A percentile compares a stretch with the other conserved stretches of the same genome.
These are phyloP conservation scores for Uria lomvia DNA, from an alignment of 2,113 vertebrate genomes.

Conservation along the genomic window DNA sequence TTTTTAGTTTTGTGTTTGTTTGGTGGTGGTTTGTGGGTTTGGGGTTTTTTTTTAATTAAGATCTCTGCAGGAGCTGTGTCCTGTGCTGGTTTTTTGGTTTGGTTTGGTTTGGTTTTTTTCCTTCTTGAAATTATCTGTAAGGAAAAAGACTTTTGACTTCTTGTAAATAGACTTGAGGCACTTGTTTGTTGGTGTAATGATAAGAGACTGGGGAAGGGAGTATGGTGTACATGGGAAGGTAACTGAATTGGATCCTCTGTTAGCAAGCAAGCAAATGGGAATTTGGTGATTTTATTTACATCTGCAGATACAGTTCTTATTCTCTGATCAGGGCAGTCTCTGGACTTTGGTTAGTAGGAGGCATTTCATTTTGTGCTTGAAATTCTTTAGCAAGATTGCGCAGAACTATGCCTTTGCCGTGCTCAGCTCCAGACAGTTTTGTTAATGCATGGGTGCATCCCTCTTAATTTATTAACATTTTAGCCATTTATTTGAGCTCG, in stretches of 20 bases:
- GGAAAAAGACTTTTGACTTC: neutral
- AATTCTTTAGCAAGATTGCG: neutral
- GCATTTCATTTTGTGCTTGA: neutral
- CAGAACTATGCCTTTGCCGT: neutral
- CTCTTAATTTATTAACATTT: neutral
- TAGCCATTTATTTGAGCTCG: neutral
- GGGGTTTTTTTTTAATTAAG: neutral
- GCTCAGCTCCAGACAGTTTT: neutral
- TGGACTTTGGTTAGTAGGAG: neutral
- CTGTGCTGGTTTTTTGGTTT: neutral
- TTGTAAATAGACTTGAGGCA: neutral
- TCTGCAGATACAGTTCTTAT: neutral
- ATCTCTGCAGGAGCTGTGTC: neutral
- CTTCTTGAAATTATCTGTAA: neutral
- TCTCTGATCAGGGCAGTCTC: neutral
- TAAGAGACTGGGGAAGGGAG: neutral
- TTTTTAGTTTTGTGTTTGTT: neutral
- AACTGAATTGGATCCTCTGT: neutral
- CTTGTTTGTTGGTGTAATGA: neutral
- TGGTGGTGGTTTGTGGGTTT: neutral
- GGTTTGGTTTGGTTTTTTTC: too few species aligned
- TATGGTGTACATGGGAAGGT: neutral
- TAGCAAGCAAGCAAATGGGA: neutral
- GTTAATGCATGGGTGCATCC: neutral
- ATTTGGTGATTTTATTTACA: neutral